Base-by-base conservation (phyloP, 2,888 invertebrate species). In the Trisateles emortualis region DNA sequence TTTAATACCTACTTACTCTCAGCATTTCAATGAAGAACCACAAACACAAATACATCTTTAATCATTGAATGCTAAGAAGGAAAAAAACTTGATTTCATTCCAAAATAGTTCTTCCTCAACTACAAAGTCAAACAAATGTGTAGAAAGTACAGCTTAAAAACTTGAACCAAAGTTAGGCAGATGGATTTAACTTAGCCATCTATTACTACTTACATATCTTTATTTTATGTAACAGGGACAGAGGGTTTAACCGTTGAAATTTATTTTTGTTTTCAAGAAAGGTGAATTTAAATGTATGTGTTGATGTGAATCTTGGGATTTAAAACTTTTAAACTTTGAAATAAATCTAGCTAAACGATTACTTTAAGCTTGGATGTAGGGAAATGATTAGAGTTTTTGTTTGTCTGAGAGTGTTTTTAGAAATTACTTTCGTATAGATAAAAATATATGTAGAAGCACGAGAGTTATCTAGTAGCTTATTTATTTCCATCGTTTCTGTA, bases 91-190 rank as follows among this genome's bases (percentile, higher is more conserved):
- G 38, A 26, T 39, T 8, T 11, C 8, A 13, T 10, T 5, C 26
- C 16, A 33, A 52, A 58, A 69, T 59, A 65, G 38, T 65, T 65
- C 2, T 13, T 32, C 26, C 19, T 32, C n/a, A 44, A 48, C 47
- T 26, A 51, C 13, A 39, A 54, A 51, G 10, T 39, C 41, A 48
- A 50, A 65, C 52, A 54, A 60, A 64, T 64, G 52, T 49, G 22
- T 17, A 30, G 53, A 58, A 39, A 62, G 32, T 35, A 48, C 40
- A 53, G 53, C 70, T 65, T 69, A 54, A 58, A 57, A 62, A 69
- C 52, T 65, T 67, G 42, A 10, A 26, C 38, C 19, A 33, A 36
- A 55, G 35, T 53, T 30, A 29, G 32, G 45, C 42, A 65, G 56
- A 56, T 41, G 47, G 62, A 65, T 65, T 55, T 53, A 52, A 14